Percentiles rank a stretch among this genome's conserved stretches.
Conservation (phyloP, 1,140 invertebrate genomes). For the Papilio xuthus region DNA sequence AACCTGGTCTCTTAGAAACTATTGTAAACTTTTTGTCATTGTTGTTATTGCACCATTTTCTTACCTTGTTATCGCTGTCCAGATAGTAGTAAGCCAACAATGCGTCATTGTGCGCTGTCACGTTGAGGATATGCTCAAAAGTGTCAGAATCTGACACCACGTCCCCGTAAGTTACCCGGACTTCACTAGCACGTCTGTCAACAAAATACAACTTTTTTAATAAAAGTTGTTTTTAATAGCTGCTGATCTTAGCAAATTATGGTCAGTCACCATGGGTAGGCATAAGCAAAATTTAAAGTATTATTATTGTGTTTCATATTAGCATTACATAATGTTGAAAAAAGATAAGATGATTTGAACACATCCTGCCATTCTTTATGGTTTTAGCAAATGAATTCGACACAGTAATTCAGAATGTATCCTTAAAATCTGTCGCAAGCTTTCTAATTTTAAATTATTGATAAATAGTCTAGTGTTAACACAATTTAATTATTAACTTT, state of each 20-base stretch:
- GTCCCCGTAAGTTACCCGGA: constrained; percentile 63
- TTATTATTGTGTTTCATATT: too few species aligned
- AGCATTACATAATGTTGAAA: too few species aligned
- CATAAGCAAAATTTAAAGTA: too few species aligned
- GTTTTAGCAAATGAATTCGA: not conserved
- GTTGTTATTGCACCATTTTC: not conserved
- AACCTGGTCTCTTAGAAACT: not conserved
- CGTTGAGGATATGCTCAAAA: constrained; percentile 93
- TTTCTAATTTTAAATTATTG: not conserved
- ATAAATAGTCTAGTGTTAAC: not conserved
- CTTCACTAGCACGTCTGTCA: constrained; percentile 66
- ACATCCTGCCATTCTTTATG: too few species aligned
- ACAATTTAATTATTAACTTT: not conserved
- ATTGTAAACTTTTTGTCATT: not conserved
- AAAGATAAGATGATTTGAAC: too few species aligned
- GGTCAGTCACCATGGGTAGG: too few species aligned
- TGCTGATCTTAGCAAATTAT: too few species aligned
- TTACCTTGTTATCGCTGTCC: constrained; percentile 91
- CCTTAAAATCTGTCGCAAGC: too few species aligned
- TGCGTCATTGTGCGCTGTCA: constrained; percentile 92
- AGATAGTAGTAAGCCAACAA: constrained; percentile 95
- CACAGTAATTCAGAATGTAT: not conserved
- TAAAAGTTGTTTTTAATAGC: not conserved
- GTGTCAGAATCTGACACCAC: constrained; percentile 84
- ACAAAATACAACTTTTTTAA: not conserved